Base-by-base conservation (phyloP, 2,797 vertebrate genomes). In the Mormyrus proboscirostris region DNA sequence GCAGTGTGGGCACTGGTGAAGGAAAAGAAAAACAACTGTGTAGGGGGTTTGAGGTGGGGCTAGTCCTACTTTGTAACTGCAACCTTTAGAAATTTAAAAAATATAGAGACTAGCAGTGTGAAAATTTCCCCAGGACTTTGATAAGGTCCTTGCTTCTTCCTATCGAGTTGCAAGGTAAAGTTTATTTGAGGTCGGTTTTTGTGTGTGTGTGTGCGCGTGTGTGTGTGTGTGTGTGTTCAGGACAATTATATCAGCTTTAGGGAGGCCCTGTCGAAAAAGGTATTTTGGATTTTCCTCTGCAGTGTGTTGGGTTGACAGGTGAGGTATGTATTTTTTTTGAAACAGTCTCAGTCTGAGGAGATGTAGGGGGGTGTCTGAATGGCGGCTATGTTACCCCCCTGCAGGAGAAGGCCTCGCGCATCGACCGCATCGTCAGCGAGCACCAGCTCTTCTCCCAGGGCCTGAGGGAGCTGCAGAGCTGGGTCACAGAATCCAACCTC, bases 381-480 rank as follows among this genome's bases (percentile, higher is more conserved):
- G 41, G 5, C 8, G n/a, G 44, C 2, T 51, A 49, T 50, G 47
- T 82, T 1, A 2, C 10, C 41, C 47, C 62, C 87, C 41, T 87
- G 16, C 89, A 99, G 99, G 98, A 99, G 93, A 99, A 98, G 92
- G 95, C 97, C 92, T 98, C 97, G 55, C 96, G 97, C 92, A 95
- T 99, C 92, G 98, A 99, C 44, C 95, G 98, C 22, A 96, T 97
- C 0, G 97, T 98, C 0, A 95, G 96, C 1, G 99, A 99, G 89
- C 98, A 99, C 91, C 97, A 96, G 88, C 97, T 99, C 92, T 98
- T 99, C 95, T 97, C 95, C 0, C 96, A 97, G 1, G 96, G 96
- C n/a, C 90, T 98, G 41, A 97, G 97, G 89, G 98, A 99, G 88
- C 96, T 99, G 19, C 97, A 99, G 91, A 97, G 98, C 90, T 99